Base-by-base conservation (phyloP, 1,140 invertebrate species). In the Apis laboriosa region DNA sequence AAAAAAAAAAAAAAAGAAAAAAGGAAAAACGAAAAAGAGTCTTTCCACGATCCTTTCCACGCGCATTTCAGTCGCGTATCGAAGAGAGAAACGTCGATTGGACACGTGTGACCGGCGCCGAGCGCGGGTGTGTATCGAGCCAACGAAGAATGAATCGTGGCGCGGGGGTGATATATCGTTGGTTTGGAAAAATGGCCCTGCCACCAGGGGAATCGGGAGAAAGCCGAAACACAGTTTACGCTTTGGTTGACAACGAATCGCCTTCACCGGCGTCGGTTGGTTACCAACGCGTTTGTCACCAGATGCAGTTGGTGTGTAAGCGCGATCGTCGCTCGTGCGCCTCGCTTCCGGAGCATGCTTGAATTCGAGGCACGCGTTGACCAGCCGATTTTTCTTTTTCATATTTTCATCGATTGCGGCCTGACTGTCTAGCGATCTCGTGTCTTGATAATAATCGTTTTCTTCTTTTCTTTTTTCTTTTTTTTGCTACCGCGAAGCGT, bases 191-290 rank as follows among this genome's bases (percentile, higher is more conserved):
- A 90, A 90, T 85, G 82, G 86, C 81, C 81, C 77, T 61, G 61
- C 81, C 73, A 60, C 64, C 60, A 53, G 9, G 53, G 17, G 17
- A 66, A 80, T 67, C 77, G 79, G 71, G 66, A 83, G 82, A 84
- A 61, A 82, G 73, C 77, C 77, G 84, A 89, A 90, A 90, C 82
- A 83, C 84, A 86, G 86, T 89, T 90, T 86, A 90, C 89, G 84
- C 84, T 89, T 86, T 86, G 82, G 77, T 86, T 80, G 83, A 86
- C 88, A 77, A 86, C 86, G 86, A 84, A 86, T 77, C 85, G 83
- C 86, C 86, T 87, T 88, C 77, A 55, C 70, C 55, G 73, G 73
- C 66, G 55, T 76, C 60, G 75, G 66, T 86, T 60, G 84, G 80
- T 80, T 77, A 80, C 72, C 76, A 84, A 74, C 61, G 24, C 83